phyloP scores from a whole-genome alignment of 1,140 invertebrate genomes.

The Lucilia cuprina region DNA sequence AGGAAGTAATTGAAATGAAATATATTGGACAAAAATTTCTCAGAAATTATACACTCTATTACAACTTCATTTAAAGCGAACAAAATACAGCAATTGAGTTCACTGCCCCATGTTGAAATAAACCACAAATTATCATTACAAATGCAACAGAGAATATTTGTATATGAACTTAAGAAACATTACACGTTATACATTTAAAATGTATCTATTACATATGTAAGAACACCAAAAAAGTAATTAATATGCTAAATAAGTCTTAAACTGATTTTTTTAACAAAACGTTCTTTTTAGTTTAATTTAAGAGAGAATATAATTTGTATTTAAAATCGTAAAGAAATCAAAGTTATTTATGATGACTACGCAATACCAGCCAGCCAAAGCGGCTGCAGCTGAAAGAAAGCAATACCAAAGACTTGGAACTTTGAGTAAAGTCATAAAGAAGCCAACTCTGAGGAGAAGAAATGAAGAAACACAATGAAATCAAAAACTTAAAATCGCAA shows the following conservation, averaged over 20 bases:
- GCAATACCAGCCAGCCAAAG: no score
- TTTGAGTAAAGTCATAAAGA: not conserved
- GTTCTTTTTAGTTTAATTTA: not conserved
- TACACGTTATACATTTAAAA: not conserved
- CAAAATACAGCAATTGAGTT: no score
- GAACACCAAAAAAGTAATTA: constrained; percentile 6
- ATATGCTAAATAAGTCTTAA: constrained; percentile 27
- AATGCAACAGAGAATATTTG: not conserved
- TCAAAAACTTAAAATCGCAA: constrained; percentile 25
- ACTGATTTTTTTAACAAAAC: not conserved
- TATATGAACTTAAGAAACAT: no score
- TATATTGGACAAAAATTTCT: no score
- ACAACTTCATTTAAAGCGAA: no score
- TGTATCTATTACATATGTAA: no score
- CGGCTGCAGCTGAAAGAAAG: not conserved
- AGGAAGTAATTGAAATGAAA: no score
- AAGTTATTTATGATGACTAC: not conserved
- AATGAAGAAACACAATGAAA: constrained; percentile 5
- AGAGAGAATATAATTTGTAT: not conserved
- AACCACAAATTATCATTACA: not conserved
- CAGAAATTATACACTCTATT: no score
- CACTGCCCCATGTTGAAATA: no score
- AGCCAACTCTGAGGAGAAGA: no score
- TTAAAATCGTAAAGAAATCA: not conserved
- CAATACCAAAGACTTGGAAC: not conserved